These are phyloP conservation scores for Halichoerus grypus DNA, from an alignment of 2,113 vertebrate species.

Conservation along the genomic window DNA sequence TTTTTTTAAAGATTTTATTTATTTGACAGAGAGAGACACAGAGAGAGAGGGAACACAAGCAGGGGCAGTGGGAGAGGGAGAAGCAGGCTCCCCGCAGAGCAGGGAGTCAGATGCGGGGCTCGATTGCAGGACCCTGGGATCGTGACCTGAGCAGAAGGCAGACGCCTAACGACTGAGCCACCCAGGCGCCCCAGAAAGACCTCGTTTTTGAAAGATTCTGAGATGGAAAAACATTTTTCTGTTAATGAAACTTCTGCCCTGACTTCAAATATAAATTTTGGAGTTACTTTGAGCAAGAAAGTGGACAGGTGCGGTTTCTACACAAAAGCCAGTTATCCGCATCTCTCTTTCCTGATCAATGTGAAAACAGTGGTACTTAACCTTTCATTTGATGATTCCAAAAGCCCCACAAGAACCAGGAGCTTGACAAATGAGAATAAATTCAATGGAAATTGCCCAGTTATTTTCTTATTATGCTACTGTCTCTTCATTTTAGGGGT, in stretches of 20 bases:
- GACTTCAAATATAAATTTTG: slow-evolving; percentile 40
- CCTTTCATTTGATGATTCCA: slow-evolving; percentile 35
- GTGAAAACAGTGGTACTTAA: slow-evolving; percentile 44
- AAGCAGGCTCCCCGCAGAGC: no score
- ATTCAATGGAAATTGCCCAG: background rate
- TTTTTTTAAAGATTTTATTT: no score
- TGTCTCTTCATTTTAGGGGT: slow-evolving; percentile 11
- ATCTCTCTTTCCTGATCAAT: background rate
- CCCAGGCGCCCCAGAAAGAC: background rate
- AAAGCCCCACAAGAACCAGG: background rate
- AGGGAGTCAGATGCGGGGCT: no score
- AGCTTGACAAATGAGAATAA: slow-evolving; percentile 51
- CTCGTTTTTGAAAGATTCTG: background rate
- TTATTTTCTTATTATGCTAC: background rate
- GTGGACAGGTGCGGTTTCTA: slow-evolving; percentile 13
- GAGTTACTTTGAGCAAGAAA: background rate
- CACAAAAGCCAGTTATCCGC: background rate
- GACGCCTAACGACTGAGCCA: no score
- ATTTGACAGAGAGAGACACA: no score
- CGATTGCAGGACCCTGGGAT: no score
- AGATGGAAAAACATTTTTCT: background rate
- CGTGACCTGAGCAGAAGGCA: no score
- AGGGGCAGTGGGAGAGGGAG: no score
- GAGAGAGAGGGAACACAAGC: no score
- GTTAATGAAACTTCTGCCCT: slow-evolving; percentile 27